Conservation (phyloP, 2,797 vertebrate species). For the Valencia hispanica region DNA sequence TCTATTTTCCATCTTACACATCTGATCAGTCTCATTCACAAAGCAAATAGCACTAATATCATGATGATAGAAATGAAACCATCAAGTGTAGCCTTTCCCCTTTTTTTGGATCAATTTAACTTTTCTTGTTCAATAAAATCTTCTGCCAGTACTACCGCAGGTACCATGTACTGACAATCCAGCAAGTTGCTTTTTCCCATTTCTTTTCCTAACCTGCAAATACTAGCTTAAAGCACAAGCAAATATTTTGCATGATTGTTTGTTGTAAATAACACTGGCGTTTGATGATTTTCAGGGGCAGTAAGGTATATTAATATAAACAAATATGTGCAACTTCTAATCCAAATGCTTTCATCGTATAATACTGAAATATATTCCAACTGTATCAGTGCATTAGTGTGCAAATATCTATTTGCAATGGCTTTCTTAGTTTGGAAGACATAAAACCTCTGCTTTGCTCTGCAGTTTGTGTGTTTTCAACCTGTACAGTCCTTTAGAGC, state of each 20-base stretch:
- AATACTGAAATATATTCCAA: too few relatives aligned
- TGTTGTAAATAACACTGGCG: too few relatives aligned
- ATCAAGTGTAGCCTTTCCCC: background rate
- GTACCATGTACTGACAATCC: background rate
- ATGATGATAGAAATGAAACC: background rate
- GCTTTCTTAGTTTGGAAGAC: background rate
- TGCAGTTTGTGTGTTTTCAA: background rate
- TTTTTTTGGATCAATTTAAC: background rate
- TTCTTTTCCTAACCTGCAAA: too few relatives aligned
- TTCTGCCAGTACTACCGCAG: background rate
- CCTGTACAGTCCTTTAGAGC: background rate
- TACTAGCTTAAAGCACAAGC: too few relatives aligned
- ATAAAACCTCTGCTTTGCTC: background rate
- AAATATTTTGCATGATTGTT: too few relatives aligned
- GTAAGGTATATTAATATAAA: too few relatives aligned
- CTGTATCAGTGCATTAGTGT: background rate
- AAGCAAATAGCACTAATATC: background rate
- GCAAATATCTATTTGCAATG: background rate
- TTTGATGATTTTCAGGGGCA: too few relatives aligned
- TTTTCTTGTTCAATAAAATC: background rate
- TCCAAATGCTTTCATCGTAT: too few relatives aligned
- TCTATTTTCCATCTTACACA: background rate
- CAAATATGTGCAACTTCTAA: too few relatives aligned
- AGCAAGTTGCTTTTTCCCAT: background rate
- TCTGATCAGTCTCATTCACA: background rate